Evolutionary conservation across 2,888 invertebrate genomes (phyloP).

Genomic region (Trissonchulus sp.): DNA sequence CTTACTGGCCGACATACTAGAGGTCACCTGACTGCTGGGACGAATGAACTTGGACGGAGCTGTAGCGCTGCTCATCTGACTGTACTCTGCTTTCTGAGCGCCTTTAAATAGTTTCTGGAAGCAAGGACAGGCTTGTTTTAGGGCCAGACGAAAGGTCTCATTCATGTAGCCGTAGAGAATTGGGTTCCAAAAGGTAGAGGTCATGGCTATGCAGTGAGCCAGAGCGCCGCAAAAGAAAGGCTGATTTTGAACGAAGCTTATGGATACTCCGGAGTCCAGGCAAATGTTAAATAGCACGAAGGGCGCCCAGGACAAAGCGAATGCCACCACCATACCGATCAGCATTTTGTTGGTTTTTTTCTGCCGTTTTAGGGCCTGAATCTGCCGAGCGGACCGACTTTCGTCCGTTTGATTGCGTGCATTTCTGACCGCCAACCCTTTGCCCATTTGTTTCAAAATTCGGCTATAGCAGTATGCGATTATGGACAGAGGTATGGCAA

Average conservation of each 20-base stretch:
- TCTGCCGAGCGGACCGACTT: constrained; percentile 1
- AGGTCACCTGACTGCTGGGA: too few species aligned
- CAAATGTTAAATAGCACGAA: constrained; percentile 26
- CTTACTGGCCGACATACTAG: too few species aligned
- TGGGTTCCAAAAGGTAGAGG: constrained; percentile 31
- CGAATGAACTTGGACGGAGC: too few species aligned
- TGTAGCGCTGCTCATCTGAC: not conserved
- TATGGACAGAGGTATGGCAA: constrained; percentile 21
- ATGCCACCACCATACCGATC: constrained; percentile 22
- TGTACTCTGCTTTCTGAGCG: not conserved
- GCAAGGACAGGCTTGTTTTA: not conserved
- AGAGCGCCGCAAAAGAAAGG: constrained; percentile 27
- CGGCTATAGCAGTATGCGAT: constrained; percentile 17
- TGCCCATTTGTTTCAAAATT: not conserved
- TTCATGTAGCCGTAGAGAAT: constrained; percentile 29
- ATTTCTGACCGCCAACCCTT: not conserved
- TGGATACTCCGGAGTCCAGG: constrained; percentile 5
- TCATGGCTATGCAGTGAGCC: constrained; percentile 29
- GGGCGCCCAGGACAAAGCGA: constrained; percentile 24
- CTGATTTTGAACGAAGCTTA: constrained; percentile 22
- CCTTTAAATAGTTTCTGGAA: not conserved
- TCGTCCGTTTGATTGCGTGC: not conserved
- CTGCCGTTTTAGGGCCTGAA: constrained; percentile 5
- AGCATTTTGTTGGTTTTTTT: constrained; percentile 20
- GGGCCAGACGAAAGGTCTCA: constrained; percentile 16